Base-by-base conservation (phyloP, 2,888 invertebrate genomes). In the Ashinkailepas kermadecensis region DNA sequence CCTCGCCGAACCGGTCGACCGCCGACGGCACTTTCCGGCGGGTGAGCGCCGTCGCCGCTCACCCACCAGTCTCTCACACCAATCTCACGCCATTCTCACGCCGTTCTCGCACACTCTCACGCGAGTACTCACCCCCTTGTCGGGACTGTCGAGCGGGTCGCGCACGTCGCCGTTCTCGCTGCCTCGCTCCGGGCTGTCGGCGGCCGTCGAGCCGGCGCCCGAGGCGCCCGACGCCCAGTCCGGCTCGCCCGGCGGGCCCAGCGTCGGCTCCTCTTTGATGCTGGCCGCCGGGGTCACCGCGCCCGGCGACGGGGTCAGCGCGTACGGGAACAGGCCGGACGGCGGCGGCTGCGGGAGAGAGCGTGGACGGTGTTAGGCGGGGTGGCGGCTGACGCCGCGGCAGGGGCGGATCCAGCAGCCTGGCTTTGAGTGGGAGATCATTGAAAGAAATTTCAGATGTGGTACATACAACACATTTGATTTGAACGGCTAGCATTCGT, bases 101-200 rank as follows among this genome's bases (percentile, higher is more conserved):
- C 4, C 67, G n/a, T 12, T 15, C 12, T 13, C 23, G 39, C 15
- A 13, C 15, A 6, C 23, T 15, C 70, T 70, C 62, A 62, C 13
- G 15, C 56, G 56, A 15, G 74, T 74, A 74, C 74, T 74, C 74
- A 74, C 74, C 74, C 74, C 74, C 21, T 74, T 74, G 21, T 74
- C 74, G 10, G 74, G 74, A 18, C 74, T 74, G 74, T 74, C 74
- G 21, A 56, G 74, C 54, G 74, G 74, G 54, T 74, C 74, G 54
- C 74, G 54, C 18, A 74, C 74, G 21, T 74, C 74, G 18, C 74
- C 74, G 56, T 74, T 74, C 56, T 74, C 74, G 56, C 74, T 74
- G 74, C 74, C 56, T 21, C 74, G 15, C 54, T 74, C 74, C 0
- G 74, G 74, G 21, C 74, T 74, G 74, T 74, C 74, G 54, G 74